Conservation (phyloP, 1,140 invertebrate species). For the Eufriesea mexicana region DNA sequence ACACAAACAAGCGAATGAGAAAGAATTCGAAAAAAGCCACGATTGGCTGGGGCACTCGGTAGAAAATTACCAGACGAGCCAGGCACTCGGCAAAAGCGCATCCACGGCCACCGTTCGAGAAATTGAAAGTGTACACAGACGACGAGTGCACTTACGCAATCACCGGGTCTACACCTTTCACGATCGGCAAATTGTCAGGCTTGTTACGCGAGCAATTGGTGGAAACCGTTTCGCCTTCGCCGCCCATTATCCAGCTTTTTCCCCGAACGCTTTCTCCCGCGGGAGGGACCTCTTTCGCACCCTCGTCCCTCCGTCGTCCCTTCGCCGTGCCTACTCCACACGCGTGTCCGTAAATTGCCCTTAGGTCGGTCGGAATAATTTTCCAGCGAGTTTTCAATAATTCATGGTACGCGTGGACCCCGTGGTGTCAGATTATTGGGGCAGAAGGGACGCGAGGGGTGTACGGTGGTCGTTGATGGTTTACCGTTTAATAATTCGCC, state of each 20-base stretch:
- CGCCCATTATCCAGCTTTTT: conserved; percentile 55
- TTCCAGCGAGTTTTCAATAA: conserved; percentile 65
- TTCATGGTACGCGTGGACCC: conserved; percentile 57
- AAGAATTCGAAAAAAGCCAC: no score
- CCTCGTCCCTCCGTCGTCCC: not conserved
- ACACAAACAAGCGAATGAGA: no score
- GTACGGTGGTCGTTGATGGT: conserved; percentile 6
- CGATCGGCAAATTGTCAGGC: conserved; percentile 65
- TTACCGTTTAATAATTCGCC: conserved; percentile 34
- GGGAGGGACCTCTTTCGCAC: not conserved
- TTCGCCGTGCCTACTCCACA: not conserved
- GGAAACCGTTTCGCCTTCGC: conserved; percentile 10
- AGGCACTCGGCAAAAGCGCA: not conserved
- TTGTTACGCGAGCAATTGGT: conserved; percentile 64
- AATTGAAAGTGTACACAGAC: conserved; percentile 23
- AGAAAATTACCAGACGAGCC: not conserved
- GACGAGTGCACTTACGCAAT: conserved; percentile 41
- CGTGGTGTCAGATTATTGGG: conserved; percentile 41
- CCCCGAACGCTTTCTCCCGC: not conserved
- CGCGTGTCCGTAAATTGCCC: not conserved
- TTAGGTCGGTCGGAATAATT: conserved; percentile 51
- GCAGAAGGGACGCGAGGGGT: not conserved
- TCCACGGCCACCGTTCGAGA: not conserved
- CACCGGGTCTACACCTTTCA: not conserved
- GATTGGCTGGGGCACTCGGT: no score